Evolutionary conservation across 2,113 vertebrate species (phyloP).

Genomic region (Cepphus grylle): DNA sequence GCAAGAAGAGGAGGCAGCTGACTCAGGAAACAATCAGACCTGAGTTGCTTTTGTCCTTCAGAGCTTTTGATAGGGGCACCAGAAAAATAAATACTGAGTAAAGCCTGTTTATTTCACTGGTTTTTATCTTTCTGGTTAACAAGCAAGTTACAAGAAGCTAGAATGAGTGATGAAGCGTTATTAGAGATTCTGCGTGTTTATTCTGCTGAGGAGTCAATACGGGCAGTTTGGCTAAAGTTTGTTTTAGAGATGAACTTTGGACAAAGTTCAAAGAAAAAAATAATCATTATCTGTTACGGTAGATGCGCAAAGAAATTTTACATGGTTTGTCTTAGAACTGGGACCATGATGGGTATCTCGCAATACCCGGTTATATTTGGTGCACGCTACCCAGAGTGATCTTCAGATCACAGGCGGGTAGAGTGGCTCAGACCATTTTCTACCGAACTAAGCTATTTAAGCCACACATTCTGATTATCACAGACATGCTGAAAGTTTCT

Average conservation of each 20-base stretch:
- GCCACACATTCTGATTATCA: not conserved
- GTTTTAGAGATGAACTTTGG: constrained; percentile 50
- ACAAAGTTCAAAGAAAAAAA: constrained; percentile 47
- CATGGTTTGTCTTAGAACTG: not conserved
- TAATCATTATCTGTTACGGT: constrained; percentile 3
- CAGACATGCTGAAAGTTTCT: not conserved
- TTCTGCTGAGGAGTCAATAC: constrained; percentile 38
- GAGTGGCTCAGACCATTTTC: not conserved
- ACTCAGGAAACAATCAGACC: not conserved
- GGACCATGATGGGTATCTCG: not conserved
- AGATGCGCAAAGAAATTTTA: not conserved
- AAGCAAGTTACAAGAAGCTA: constrained; percentile 25
- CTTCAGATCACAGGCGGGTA: not conserved
- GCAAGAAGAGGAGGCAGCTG: not conserved
- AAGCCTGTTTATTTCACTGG: not conserved
- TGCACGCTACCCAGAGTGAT: not conserved
- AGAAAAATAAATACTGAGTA: not conserved
- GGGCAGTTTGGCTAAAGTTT: constrained; percentile 26
- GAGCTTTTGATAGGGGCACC: not conserved
- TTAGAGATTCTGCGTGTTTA: constrained; percentile 27
- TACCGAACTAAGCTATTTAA: not conserved
- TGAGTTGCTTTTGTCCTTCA: not conserved
- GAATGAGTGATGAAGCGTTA: not conserved
- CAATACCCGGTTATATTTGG: fast-evolving
- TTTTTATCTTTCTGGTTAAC: constrained; percentile 27